Percentiles rank a stretch among this genome's conserved stretches.
phyloP scores from a whole-genome alignment of 2,888 invertebrate genomes.

The Lithophane ornitopus region DNA sequence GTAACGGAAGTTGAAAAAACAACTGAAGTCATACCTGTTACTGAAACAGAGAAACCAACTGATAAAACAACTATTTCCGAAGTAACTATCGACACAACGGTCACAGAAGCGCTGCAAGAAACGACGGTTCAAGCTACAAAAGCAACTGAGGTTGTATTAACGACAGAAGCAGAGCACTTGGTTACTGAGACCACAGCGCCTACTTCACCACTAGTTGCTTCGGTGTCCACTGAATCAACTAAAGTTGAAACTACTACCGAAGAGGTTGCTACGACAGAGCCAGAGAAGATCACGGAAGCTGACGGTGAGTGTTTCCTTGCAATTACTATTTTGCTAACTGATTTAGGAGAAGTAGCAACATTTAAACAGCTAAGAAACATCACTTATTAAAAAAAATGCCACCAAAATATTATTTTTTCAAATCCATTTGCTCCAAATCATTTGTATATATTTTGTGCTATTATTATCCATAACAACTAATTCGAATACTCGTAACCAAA shows the following conservation, averaged over 20 bases:
- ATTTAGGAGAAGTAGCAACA: not conserved
- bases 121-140: conserved; percentile 38
- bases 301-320: conserved; percentile 75
- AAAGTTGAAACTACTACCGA: conserved; percentile 57
- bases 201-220: conserved; percentile 71
- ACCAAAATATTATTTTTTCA: not conserved
- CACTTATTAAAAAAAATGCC: too few relatives aligned
- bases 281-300: conserved; percentile 75
- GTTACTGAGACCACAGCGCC: conserved; percentile 74
- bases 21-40: conserved; percentile 48
- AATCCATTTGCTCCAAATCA: not conserved
- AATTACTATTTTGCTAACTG: not conserved
- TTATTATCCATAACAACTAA: not conserved
- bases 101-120: conserved; percentile 45
- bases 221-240: conserved; percentile 63
- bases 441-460: not conserved
- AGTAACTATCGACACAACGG: conserved; percentile 48
- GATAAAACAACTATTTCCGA: conserved; percentile 51
- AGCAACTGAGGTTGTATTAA: conserved; percentile 31
- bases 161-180: conserved; percentile 43
- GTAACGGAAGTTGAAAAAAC: conserved; percentile 64
- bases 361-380: too few relatives aligned
- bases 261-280: conserved; percentile 58
- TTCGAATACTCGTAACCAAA: not conserved
- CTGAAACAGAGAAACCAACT: conserved; percentile 51